A percentile compares a stretch with the other conserved stretches of the same genome.
These are phyloP conservation scores for Laterallus jamaicensis DNA, from an alignment of 2,113 vertebrate species.

Conservation along the genomic window DNA sequence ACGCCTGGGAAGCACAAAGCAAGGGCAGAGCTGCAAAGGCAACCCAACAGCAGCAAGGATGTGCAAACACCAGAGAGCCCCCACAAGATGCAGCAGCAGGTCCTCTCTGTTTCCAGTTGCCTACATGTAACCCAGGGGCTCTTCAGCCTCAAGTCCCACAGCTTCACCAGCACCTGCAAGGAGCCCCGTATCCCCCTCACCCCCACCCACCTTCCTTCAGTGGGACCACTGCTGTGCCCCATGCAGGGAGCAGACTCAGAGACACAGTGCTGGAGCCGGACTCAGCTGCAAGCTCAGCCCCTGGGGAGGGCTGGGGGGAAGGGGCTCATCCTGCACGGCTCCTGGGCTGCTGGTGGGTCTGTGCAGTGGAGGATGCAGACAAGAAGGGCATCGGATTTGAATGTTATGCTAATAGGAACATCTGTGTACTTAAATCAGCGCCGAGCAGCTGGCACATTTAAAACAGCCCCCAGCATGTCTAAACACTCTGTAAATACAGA, in stretches of 20 bases:
- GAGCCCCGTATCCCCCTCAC: not conserved
- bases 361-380: not conserved
- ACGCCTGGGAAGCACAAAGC: not conserved
- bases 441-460: slow-evolving; percentile 56
- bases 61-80: not conserved
- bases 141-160: rapidly evolving
- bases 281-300: not conserved
- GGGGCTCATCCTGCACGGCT: not conserved
- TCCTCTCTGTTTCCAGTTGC: rapidly evolving
- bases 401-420: slow-evolving; percentile 66
- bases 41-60: not conserved
- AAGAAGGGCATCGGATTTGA: slow-evolving; percentile 15
- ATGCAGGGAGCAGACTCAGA: rapidly evolving
- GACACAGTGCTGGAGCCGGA: rapidly evolving
- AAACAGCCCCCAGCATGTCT: slow-evolving; percentile 58
- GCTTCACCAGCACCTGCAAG: rapidly evolving
- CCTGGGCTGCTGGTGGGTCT: not conserved
- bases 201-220: not conserved
- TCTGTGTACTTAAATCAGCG: slow-evolving; percentile 50
- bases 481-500: slow-evolving; percentile 66
- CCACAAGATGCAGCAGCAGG: not conserved
- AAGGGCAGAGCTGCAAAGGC: not conserved
- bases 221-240: not conserved
- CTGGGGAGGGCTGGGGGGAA: rapidly evolving
- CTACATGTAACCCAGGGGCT: not conserved